Evolutionary conservation across 2,797 vertebrate genomes (phyloP), one percentile per base, ranked within the genome.

Genomic region (Sarcoramphus papa): DNA sequence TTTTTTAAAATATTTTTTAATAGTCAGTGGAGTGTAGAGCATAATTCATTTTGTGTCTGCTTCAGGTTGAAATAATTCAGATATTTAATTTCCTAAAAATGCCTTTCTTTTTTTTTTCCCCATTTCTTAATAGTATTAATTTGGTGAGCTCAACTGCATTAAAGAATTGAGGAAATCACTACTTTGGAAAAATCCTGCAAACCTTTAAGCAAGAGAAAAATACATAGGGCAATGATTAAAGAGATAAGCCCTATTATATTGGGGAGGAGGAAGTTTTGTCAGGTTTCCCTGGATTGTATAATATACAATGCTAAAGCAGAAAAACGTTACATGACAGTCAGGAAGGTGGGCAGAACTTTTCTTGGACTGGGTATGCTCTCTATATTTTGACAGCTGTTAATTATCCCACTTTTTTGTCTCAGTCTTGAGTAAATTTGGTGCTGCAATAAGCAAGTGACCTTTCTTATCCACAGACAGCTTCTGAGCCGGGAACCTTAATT

Each of bases 21-120:
- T 24, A 69, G 9, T 41, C 54, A 51, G 10, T 22, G 17, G 6
- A 51, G 4, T 20, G 13, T 30, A 56, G 5, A 4, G 6, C 5
- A 16, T 25, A 82, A 88, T 48, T 63, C 0, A 51, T 69, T 85
- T 75, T 64, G 5, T 54, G 15, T 31, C 30, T 81, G 4, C 16
- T 86, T 87, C 57, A 59, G 16, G 9, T 23, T 63, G 30, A 78
- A 89, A 70, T 47, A 81, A 67, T 67, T 63, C 3, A 53, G 23
- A 33, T 48, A 57, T 64, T 28, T 53, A 17, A 27, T 85, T 72
- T 50, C 23, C 11, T 60, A 53, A 83, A 82, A 83, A 67, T 28
- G 0, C 0, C 7, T 2, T 3, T 16, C 15, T 22, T 13, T 9
- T 20, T 1, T 9, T 9, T 9, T 4, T 6, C 2, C 1, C 4